These are phyloP conservation scores for Lasioglossum morio DNA, from an alignment of 2,888 invertebrate genomes.

Conservation along the genomic window DNA sequence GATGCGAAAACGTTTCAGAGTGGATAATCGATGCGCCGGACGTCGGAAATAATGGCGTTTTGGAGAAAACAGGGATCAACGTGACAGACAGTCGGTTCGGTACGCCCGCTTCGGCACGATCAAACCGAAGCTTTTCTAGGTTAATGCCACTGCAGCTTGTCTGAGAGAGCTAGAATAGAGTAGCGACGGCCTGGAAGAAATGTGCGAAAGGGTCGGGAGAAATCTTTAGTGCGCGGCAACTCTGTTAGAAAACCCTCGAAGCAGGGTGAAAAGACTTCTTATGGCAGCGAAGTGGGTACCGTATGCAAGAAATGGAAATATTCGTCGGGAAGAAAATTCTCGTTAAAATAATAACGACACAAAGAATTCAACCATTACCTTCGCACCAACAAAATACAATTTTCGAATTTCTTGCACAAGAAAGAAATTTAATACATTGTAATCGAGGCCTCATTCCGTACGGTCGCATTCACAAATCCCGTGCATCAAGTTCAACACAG, in stretches of 20 bases:
- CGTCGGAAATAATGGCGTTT: conserved; percentile 12
- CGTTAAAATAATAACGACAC: neutral
- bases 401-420: no score
- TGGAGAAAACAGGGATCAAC: conserved; percentile 6
- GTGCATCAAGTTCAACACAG: no score
- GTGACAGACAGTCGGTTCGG: conserved; percentile 5
- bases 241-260: neutral
- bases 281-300: neutral
- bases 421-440: no score
- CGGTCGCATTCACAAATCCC: no score
- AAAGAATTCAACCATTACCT: no score
- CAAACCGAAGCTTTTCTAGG: conserved; percentile 40
- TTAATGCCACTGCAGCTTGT: conserved; percentile 34
- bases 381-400: no score
- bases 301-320: neutral
- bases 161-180: conserved; percentile 30
- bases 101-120: conserved; percentile 5
- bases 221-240: neutral
- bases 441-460: no score
- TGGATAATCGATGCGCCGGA: conserved; percentile 26
- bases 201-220: neutral
- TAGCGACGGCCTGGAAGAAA: conserved; percentile 25
- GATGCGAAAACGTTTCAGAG: neutral
- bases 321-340: neutral
- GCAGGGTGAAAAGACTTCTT: neutral